phyloP scores from a whole-genome alignment of 2,113 vertebrate genomes.

The Bubo scandiacus region DNA sequence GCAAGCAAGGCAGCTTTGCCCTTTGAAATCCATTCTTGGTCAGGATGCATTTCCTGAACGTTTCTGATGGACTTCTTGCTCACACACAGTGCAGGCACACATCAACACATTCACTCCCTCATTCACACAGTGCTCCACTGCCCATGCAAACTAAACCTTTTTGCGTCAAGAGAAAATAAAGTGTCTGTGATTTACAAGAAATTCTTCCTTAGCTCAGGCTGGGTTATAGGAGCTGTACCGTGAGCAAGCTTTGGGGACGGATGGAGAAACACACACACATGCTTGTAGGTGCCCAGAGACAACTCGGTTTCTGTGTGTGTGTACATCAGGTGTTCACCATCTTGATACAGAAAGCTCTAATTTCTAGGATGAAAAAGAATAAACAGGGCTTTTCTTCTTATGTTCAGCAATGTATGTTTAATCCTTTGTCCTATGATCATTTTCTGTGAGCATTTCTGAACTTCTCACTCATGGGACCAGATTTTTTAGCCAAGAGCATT shows the following conservation, averaged over 20 bases:
- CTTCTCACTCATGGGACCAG: not conserved
- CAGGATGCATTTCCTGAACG: not conserved
- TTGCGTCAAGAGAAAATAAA: not conserved
- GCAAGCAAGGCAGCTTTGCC: not conserved
- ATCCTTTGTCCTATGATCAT: not conserved
- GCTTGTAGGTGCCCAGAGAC: not conserved
- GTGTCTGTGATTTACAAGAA: rapidly evolving
- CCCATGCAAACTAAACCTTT: not conserved
- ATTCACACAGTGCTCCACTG: not conserved
- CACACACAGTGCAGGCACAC: rapidly evolving
- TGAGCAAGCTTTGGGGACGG: not conserved
- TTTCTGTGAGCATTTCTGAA: not conserved
- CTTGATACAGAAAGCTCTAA: not conserved
- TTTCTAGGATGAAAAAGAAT: not conserved
- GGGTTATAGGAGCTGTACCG: not conserved
- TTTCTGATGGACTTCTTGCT: not conserved
- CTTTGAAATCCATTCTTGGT: not conserved
- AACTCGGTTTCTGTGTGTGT: not conserved
- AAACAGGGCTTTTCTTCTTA: not conserved
- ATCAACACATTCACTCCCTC: too few species aligned
- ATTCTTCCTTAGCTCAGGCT: not conserved
- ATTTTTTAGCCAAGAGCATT: not conserved
- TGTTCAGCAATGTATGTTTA: not conserved
- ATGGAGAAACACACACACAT: rapidly evolving
- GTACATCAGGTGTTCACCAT: not conserved